Evolutionary conservation across 92 coral and sea anemone species (phyloP).

Genomic region (Actinernus sp.): DNA sequence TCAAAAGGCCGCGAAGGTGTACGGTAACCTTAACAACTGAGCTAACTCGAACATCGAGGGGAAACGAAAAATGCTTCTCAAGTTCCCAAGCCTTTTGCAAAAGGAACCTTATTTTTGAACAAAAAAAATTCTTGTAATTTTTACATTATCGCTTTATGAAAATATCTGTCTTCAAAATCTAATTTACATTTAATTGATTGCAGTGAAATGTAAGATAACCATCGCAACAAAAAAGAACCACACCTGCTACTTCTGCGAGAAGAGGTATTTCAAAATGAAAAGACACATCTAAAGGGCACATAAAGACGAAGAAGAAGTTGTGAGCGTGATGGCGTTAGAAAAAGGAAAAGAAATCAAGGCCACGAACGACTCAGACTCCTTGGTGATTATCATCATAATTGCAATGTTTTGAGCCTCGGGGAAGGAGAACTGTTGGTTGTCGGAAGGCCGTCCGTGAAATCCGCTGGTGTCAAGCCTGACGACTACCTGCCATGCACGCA

Average conservation of each 20-base stretch:
- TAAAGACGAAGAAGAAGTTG: conserved; percentile 30
- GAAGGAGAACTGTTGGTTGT: conserved; percentile 50
- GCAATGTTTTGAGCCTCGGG: conserved; percentile 28
- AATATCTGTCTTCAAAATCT: too few species aligned
- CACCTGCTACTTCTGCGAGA: conserved; percentile 23
- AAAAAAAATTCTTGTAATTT: too few species aligned
- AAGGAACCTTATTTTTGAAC: too few species aligned
- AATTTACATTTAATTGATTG: too few species aligned
- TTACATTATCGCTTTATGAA: too few species aligned
- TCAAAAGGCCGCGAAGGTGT: too few species aligned
- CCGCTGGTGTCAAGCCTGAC: neutral
- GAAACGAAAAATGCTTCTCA: too few species aligned
- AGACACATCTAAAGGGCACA: conserved; percentile 42
- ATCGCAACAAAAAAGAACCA: conserved; percentile 13
- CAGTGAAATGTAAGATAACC: too few species aligned
- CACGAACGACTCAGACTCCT: conserved; percentile 27
- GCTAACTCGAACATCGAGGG: too few species aligned
- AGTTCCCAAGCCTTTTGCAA: too few species aligned
- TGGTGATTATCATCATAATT: conserved; percentile 55
- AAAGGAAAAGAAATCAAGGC: conserved; percentile 5
- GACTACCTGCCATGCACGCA: conserved; percentile 21
- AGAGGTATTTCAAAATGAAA: conserved; percentile 28
- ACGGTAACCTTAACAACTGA: too few species aligned
- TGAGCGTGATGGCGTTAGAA: conserved; percentile 24
- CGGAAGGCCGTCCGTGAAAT: conserved; percentile 15